Percentiles rank a stretch among this genome's conserved stretches.
Evolutionary conservation across 2,888 invertebrate species (phyloP).

Genomic region (Synergus umbraculus): DNA sequence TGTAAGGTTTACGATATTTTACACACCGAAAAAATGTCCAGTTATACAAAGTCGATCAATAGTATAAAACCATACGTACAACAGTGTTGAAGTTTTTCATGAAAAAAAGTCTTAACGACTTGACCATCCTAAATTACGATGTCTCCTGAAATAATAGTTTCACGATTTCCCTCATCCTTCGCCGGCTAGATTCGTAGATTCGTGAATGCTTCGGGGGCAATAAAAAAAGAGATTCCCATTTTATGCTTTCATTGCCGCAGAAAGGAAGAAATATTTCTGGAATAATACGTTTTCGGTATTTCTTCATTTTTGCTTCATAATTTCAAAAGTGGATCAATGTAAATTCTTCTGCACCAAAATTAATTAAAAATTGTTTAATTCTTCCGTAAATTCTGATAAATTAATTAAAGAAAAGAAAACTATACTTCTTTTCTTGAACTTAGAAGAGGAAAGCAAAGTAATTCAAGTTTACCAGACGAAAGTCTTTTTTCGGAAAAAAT

Average conservation of each 20-base stretch:
- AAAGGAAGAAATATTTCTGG: conserved; percentile 1
- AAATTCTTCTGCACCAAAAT: not conserved
- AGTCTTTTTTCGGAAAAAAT: not conserved
- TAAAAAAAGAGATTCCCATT: conserved; percentile 35
- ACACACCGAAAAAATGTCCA: conserved; percentile 42
- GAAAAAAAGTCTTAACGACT: conserved; percentile 54
- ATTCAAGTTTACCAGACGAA: not conserved
- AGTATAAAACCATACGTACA: conserved; percentile 42
- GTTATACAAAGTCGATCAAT: conserved; percentile 43
- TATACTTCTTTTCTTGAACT: too few species aligned
- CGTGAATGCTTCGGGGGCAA: conserved; percentile 13
- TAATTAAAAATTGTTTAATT: too few species aligned
- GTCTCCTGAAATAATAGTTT: conserved; percentile 51
- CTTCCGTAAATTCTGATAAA: not conserved
- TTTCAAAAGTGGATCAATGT: not conserved
- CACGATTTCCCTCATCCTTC: conserved; percentile 41
- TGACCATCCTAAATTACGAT: conserved; percentile 54
- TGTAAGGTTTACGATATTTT: conserved; percentile 13
- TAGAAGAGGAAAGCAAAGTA: too few species aligned
- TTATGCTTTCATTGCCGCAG: conserved; percentile 27
- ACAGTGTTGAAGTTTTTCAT: conserved; percentile 41
- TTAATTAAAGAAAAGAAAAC: not conserved
- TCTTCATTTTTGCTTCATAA: not conserved
- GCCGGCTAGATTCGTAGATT: conserved; percentile 16
- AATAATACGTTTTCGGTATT: not conserved